A percentile compares a stretch with the other conserved stretches of the same genome.
These are phyloP conservation scores for Callosobruchus maculatus DNA, from an alignment of 2,888 invertebrate genomes.

Conservation along the genomic window DNA sequence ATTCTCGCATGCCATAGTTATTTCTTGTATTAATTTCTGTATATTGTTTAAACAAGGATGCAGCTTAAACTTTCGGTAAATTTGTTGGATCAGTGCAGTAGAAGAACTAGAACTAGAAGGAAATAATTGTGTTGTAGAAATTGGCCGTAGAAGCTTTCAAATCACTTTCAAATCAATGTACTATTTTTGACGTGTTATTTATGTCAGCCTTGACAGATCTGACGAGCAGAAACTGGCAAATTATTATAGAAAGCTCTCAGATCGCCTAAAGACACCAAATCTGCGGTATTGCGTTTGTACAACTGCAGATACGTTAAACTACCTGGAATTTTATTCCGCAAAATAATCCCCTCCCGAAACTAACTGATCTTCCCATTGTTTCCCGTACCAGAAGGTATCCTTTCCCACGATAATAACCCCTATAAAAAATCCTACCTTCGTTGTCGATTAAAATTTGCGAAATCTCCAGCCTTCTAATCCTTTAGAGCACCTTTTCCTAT, in stretches of 20 bases:
- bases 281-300: not conserved
- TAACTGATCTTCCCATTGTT: conserved; percentile 2
- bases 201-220: too few relatives aligned
- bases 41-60: too few relatives aligned
- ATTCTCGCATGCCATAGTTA: too few relatives aligned
- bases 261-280: not conserved
- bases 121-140: too few relatives aligned
- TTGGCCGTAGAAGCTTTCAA: too few relatives aligned
- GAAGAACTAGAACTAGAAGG: too few relatives aligned
- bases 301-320: conserved; percentile 3
- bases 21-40: too few relatives aligned
- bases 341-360: not conserved
- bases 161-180: too few relatives aligned
- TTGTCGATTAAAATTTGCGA: conserved; percentile 20
- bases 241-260: not conserved
- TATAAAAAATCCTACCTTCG: conserved; percentile 8
- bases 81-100: too few relatives aligned
- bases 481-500: conserved; percentile 17
- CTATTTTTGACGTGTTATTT: too few relatives aligned
- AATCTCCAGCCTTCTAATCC: conserved; percentile 20
- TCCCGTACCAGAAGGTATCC: not conserved
- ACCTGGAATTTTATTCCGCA: conserved; percentile 8
- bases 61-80: too few relatives aligned
- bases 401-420: conserved; percentile 30
- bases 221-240: too few relatives aligned